Conservation (phyloP, 2,888 invertebrate species). For the Acleris cristana region DNA sequence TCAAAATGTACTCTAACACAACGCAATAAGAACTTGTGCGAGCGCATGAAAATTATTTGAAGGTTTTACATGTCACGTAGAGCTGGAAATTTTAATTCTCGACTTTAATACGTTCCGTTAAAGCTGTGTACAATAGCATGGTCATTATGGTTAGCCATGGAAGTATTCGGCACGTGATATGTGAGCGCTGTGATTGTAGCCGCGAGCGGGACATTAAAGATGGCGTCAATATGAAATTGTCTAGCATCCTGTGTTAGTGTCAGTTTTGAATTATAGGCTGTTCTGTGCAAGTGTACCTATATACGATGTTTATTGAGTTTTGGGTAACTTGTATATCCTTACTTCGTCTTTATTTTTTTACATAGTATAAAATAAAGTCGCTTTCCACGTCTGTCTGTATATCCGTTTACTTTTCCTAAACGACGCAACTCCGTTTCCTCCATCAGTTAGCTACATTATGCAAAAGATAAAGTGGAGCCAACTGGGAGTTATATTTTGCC, state of each 20-base stretch:
- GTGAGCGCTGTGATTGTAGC: slow-evolving; percentile 26
- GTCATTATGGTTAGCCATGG: not conserved
- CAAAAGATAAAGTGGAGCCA: no score
- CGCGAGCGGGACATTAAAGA: slow-evolving; percentile 28
- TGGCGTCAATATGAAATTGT: slow-evolving; percentile 22
- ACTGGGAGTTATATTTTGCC: no score
- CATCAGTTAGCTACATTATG: no score
- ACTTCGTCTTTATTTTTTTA: not conserved
- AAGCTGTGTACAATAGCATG: not conserved
- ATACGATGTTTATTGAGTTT: slow-evolving; percentile 12
- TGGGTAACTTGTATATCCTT: not conserved
- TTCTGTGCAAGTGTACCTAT: slow-evolving; percentile 15
- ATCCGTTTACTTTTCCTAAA: no score
- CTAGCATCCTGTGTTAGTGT: slow-evolving; percentile 14
- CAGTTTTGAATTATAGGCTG: slow-evolving; percentile 20
- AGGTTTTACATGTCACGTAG: slow-evolving; percentile 7
- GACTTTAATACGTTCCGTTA: slow-evolving; percentile 3
- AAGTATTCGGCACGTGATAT: slow-evolving; percentile 18
- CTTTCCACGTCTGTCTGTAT: no score
- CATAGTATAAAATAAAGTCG: no score
- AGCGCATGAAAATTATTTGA: slow-evolving; percentile 5
- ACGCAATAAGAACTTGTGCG: not conserved
- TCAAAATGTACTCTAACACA: slow-evolving; percentile 17
- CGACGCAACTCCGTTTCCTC: no score
- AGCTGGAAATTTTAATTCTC: not conserved